Conservation (phyloP, 2,888 invertebrate genomes). For the Drosophila nr. medialis region DNA sequence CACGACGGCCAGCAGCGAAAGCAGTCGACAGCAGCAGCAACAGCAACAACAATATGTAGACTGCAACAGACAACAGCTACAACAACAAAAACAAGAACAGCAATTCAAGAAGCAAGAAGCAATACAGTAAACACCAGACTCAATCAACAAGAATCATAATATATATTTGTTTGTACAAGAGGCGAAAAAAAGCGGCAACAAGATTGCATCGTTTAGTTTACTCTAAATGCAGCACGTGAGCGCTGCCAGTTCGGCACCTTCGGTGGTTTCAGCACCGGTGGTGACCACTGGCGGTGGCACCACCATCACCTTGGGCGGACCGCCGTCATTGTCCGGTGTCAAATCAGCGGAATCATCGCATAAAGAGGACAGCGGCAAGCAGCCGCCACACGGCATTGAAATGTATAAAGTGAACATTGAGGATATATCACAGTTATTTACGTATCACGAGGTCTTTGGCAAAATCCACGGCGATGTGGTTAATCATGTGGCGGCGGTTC, state of each 20-base stretch:
- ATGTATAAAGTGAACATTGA: constrained; percentile 93
- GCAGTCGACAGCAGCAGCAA: constrained; percentile 76
- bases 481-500: constrained; percentile 85
- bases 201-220: constrained; percentile 20
- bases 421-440: constrained; percentile 92
- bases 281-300: constrained; percentile 82
- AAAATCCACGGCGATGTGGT: constrained; percentile 86
- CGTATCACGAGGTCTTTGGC: constrained; percentile 94
- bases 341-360: constrained; percentile 68
- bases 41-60: constrained; percentile 66
- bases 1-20: constrained; percentile 68
- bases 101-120: constrained; percentile 50
- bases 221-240: constrained; percentile 82
- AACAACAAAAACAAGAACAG: constrained; percentile 57
- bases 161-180: constrained; percentile 18
- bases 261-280: constrained; percentile 74
- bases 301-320: constrained; percentile 78
- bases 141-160: constrained; percentile 28
- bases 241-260: constrained; percentile 73
- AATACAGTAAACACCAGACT: constrained; percentile 38
- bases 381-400: constrained; percentile 87
- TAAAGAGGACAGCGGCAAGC: constrained; percentile 81
- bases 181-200: constrained; percentile 27
- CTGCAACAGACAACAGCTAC: constrained; percentile 52
- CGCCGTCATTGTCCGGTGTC: constrained; percentile 54